phyloP scores from a whole-genome alignment of 2,113 vertebrate species.

The Crypturellus undulatus region DNA sequence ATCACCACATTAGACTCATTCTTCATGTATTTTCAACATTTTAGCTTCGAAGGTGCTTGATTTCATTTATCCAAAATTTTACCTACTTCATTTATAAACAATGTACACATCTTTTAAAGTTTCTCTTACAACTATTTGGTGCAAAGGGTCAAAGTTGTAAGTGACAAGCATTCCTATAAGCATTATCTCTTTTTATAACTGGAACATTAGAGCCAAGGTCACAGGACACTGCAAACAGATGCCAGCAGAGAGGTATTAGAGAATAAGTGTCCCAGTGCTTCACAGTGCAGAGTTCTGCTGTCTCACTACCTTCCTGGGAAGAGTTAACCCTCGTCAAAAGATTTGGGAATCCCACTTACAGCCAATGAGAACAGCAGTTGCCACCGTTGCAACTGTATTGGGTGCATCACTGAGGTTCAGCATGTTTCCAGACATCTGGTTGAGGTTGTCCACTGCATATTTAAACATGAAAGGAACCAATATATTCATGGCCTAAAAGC shows the following conservation, averaged over 20 bases:
- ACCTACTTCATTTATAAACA: constrained; percentile 12
- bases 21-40: background rate
- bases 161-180: too few species aligned
- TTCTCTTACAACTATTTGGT: background rate
- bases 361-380: constrained; percentile 94
- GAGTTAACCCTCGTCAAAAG: constrained; percentile 69
- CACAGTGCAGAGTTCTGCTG: constrained; percentile 64
- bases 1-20: constrained; percentile 3
- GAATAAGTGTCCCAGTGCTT: background rate
- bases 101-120: background rate
- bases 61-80: constrained; percentile 14
- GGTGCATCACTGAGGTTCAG: constrained; percentile 92
- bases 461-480: constrained; percentile 99
- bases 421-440: constrained; percentile 95
- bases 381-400: constrained; percentile 94
- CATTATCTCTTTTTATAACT: background rate
- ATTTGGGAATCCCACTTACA: constrained; percentile 87
- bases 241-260: background rate
- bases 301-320: constrained; percentile 66
- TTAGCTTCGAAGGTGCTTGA: constrained; percentile 23
- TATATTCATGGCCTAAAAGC: constrained; percentile 92
- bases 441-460: constrained; percentile 96
- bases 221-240: background rate
- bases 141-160: background rate
- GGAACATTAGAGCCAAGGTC: constrained; percentile 20